Conservation (phyloP, 2,888 invertebrate species). For the Eristalis intricaria region DNA sequence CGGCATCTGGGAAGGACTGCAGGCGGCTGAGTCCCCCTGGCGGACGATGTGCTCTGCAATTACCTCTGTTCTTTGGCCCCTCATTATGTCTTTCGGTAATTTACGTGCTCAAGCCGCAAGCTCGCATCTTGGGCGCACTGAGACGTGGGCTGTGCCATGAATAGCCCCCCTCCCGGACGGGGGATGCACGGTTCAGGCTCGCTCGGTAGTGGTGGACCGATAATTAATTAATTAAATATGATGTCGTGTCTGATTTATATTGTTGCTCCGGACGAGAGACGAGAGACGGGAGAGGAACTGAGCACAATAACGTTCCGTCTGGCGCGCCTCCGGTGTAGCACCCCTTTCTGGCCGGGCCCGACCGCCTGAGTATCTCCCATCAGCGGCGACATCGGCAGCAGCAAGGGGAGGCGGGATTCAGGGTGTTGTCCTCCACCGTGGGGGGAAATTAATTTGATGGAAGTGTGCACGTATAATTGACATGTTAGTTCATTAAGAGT, state of each 20-base stretch:
- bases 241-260: slow-evolving; percentile 70
- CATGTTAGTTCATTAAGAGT: slow-evolving; percentile 52
- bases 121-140: slow-evolving; percentile 9
- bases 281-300: slow-evolving; percentile 22
- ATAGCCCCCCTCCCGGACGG: background rate
- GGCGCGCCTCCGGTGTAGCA: slow-evolving; percentile 36
- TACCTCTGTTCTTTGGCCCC: slow-evolving; percentile 50
- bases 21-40: background rate
- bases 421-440: background rate
- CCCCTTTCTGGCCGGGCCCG: slow-evolving; percentile 10
- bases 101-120: slow-evolving; percentile 25
- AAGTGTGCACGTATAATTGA: slow-evolving; percentile 52
- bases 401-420: background rate
- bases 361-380: background rate
- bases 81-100: slow-evolving; percentile 43
- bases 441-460: slow-evolving; percentile 40
- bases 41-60: slow-evolving; percentile 34
- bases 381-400: background rate
- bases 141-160: no score
- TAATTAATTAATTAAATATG: slow-evolving; percentile 70
- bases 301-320: slow-evolving; percentile 37
- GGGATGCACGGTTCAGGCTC: background rate
- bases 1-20: background rate
- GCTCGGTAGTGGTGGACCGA: slow-evolving; percentile 40
- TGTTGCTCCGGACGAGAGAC: slow-evolving; percentile 34